Conservation (phyloP, 2,113 vertebrate genomes). For the Cephalopterus ornatus region DNA sequence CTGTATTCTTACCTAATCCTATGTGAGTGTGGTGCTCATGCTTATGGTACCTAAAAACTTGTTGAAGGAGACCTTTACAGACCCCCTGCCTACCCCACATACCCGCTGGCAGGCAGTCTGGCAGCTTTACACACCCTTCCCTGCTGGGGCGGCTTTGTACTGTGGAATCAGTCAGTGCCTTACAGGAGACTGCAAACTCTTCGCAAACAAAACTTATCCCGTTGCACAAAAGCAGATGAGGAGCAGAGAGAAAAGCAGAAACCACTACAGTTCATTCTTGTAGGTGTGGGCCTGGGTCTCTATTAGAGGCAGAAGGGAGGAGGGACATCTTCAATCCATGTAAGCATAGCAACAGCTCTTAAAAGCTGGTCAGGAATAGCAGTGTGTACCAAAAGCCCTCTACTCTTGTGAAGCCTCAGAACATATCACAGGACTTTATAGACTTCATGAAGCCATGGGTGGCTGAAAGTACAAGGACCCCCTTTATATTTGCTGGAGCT, state of each 20-base stretch:
- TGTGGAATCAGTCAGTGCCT: neutral
- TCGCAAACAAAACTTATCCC: neutral
- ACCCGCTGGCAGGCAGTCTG: neutral
- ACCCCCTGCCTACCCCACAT: neutral
- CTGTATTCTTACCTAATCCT: neutral
- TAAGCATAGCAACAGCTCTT: neutral
- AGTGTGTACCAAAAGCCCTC: neutral
- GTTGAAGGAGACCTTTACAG: neutral
- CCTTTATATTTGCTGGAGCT: neutral
- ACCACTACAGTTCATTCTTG: neutral
- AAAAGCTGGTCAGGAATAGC: neutral
- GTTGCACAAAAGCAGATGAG: neutral
- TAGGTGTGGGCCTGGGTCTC: neutral
- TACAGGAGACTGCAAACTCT: neutral
- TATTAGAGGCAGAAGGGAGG: neutral
- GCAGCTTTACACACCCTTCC: neutral
- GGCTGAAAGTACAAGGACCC: neutral
- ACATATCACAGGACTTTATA: neutral
- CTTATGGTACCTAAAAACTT: neutral
- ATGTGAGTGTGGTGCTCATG: neutral
- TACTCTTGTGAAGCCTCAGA: neutral
- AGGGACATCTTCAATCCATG: rapidly evolving
- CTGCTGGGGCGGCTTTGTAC: rapidly evolving
- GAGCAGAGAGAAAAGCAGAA: neutral
- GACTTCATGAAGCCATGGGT: neutral